Evolutionary conservation across 1,140 invertebrate species (phyloP).

Genomic region (Frieseomelitta varia): DNA sequence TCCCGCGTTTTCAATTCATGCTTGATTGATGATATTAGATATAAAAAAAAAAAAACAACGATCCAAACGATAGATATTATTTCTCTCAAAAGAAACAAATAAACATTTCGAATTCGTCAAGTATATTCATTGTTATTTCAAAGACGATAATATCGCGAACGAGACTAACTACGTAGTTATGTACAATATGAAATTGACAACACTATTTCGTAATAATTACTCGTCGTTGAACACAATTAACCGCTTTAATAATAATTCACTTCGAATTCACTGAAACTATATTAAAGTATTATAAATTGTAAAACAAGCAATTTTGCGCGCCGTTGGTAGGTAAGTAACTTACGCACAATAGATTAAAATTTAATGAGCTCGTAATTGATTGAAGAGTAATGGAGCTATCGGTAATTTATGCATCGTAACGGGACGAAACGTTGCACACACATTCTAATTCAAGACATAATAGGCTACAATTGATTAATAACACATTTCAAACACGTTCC

Average conservation of each 20-base stretch:
- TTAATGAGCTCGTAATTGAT: constrained; percentile 25
- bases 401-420: constrained; percentile 13
- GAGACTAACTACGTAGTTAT: not conserved
- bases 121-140: too few relatives aligned
- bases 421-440: not conserved
- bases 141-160: not conserved
- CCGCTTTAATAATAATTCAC: not conserved
- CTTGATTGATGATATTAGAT: not conserved
- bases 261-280: not conserved
- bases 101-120: not conserved
- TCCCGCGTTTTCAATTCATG: not conserved
- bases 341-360: not conserved
- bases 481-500: not conserved
- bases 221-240: not conserved
- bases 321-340: not conserved
- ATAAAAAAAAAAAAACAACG: not conserved
- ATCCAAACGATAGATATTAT: not conserved
- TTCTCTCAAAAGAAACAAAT: not conserved
- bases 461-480: not conserved
- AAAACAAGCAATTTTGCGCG: constrained; percentile 7
- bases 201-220: not conserved
- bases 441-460: not conserved
- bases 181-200: not conserved
- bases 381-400: constrained; percentile 7
- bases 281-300: not conserved